phyloP scores from a whole-genome alignment of 1,140 invertebrate genomes.

The Leptonema lineaticorne region DNA sequence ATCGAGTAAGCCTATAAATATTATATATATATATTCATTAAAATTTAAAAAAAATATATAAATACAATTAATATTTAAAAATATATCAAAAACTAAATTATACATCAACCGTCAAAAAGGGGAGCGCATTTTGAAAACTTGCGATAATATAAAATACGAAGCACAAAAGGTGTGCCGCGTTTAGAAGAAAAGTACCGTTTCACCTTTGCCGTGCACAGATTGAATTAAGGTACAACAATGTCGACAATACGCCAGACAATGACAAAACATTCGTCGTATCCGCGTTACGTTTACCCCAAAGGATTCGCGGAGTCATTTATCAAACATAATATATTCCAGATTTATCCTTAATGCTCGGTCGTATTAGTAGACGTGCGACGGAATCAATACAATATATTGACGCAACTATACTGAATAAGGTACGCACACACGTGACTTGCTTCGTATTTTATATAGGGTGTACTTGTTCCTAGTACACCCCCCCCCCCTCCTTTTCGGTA shows the following conservation, averaged over 20 bases:
- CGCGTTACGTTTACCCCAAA: not conserved
- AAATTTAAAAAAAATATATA: too few relatives aligned
- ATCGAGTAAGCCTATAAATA: too few relatives aligned
- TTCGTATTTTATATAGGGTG: conserved; percentile 3
- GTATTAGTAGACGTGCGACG: conserved; percentile 28
- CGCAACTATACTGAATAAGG: not conserved
- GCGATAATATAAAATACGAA: too few relatives aligned
- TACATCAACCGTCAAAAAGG: too few relatives aligned
- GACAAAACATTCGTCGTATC: conserved; percentile 36
- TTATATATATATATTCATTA: too few relatives aligned
- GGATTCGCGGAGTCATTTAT: conserved; percentile 34
- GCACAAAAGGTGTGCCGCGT: too few relatives aligned
- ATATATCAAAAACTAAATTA: too few relatives aligned
- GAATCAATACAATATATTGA: conserved; percentile 20
- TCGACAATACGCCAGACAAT: conserved; percentile 37
- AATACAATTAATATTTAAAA: too few relatives aligned
- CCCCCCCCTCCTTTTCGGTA: too few relatives aligned
- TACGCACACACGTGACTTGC: conserved; percentile 7
- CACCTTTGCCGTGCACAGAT: conserved; percentile 20
- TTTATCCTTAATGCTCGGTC: conserved; percentile 36
- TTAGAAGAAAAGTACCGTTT: too few relatives aligned
- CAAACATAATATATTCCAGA: conserved; percentile 43
- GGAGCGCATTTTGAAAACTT: too few relatives aligned
- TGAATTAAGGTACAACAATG: conserved; percentile 41
- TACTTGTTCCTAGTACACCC: too few relatives aligned